Evolutionary conservation across 2,113 vertebrate species (phyloP), one percentile per base, ranked within the genome.

Genomic region (Anarrhichthys ocellatus): DNA sequence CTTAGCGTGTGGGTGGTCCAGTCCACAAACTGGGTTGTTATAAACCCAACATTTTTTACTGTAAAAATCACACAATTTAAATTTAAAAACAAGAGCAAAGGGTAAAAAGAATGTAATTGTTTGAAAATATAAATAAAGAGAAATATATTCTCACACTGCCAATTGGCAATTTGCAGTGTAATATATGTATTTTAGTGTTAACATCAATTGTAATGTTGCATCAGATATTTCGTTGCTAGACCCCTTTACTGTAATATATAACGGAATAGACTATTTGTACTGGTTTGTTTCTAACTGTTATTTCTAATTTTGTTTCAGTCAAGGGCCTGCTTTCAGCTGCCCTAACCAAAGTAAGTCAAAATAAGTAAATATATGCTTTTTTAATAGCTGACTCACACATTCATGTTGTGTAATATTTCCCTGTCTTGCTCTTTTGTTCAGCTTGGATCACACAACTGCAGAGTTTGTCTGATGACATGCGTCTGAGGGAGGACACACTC

Each of bases 391-490:
- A 65, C 2, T 32, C 6, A 13, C 15, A 38, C 5, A 8, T 48
- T 17, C 15, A 27, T 34, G 48, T n/a, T 2, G 24, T 13, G 11
- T 59, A n/a, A 72, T 46, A 11, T 29, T 17, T 36, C 18, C 7
- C 15, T 14, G 18, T 9, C 5, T 7, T 9, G 13, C 38, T 59
- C 54, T 9, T 44, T 46, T 59, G 48, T 81, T 1, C 67, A 94
- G 91, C 42, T 36, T 93, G 91, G 91, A 79, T 93, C 71, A 50
- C 84, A 65, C 91, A 88, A 14, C 70, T 93, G 13, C 90, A 92
- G 75, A 65, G 40, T 75, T 75, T 90, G 74, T 89, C 85, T 15
- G 38, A 84, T 5, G 87, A 88, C 15, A 74, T 92, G 62, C 24
- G 15, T 3, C 71, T 93, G 54, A 2, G 22, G 5, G 87, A 92